Evolutionary conservation across 2,113 vertebrate species (phyloP), one percentile per base, ranked within the genome.

Genomic region (Seriola quinqueradiata): DNA sequence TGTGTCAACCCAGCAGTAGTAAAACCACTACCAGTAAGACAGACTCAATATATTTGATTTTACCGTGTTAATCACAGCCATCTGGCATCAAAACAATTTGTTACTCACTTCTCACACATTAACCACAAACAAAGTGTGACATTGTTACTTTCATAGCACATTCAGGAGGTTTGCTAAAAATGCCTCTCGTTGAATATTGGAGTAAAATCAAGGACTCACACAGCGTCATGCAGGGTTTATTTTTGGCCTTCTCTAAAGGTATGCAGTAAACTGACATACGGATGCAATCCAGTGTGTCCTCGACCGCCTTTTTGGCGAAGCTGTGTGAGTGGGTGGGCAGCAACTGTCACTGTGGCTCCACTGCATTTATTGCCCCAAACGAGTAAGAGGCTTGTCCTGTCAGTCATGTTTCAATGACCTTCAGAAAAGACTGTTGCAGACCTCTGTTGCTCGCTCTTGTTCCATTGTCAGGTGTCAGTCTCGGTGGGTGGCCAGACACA

Each of bases 341-440:
- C 38, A 78, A 73, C 85, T 90, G 90, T 88, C 89, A 88, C 82
- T 59, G 74, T 16, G 65, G 54, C 77, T 87, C 65, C 19, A 19
- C 74, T 79, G 82, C 78, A 84, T 90, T 91, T 75, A 85, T 87
- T 83, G 72, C 69, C 74, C 71, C 16, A 71, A 85, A 84, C 54
- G 70, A 83, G 81, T 77, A 63, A 89, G 84, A 66, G 4, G 58
- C 80, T 82, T 85, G 89, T 89, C 84, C 86, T 87, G 87, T 88
- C 93, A 89, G 82, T 90, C 81, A 90, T 88, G 85, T 91, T 55
- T 83, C 59, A 79, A 2, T 71, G 88, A 89, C 92, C 87, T 92
- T 92, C 90, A 85, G 50, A 44, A 44, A 48, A 81, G 70, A 46
- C 52, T 17, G 78, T 70, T 79, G 90, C 67, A 11, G 77, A 77